Evolutionary conservation across 2,113 vertebrate species (phyloP), one percentile per base, ranked within the genome.

Genomic region (Clinocottus analis): DNA sequence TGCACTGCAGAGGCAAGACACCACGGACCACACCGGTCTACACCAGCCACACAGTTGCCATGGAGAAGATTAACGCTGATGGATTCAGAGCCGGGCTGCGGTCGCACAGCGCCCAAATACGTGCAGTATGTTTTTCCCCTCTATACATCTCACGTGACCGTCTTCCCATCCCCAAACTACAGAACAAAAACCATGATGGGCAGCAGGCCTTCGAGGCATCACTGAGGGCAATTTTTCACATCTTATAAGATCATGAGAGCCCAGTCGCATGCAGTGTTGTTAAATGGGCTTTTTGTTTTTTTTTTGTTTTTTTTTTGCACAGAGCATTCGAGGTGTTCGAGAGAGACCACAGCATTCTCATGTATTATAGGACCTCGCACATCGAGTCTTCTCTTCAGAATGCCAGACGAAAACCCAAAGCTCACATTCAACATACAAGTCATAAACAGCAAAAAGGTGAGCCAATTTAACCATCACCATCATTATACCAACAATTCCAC

Each of bases 31-130:
- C 79, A 84, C 81, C 49, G 85, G 82, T 84, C 86, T 71, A 73
- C 80, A 81, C 85, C 86, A 90, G 86, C 89, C 84, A 78, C 83
- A 85, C 85, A 51, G 90, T 93, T 91, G 89, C 89, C 89, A 91
- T 91, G 88, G 91, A 87, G 89, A 94, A 90, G 79, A 82, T 87
- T 87, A 93, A 92, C 87, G 92, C 93, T 90, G 89, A 89, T 89
- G 84, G 87, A 90, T 85, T 85, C 83, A 84, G 78, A 86, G 86
- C 74, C 72, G 73, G 89, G 64, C 79, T 85, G 86, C 79, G 81
- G 87, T 79, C 77, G 58, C 77, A 82, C 47, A 78, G 72, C 69
- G 83, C 83, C 72, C 84, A 25, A 85, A 70, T 75, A 88, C 74
- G 88, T 89, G 91, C 87, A 87, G 83, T 78, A 72, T 74, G 83